Base-by-base conservation (phyloP, 2,797 vertebrate genomes). In the Synanceia verrucosa region DNA sequence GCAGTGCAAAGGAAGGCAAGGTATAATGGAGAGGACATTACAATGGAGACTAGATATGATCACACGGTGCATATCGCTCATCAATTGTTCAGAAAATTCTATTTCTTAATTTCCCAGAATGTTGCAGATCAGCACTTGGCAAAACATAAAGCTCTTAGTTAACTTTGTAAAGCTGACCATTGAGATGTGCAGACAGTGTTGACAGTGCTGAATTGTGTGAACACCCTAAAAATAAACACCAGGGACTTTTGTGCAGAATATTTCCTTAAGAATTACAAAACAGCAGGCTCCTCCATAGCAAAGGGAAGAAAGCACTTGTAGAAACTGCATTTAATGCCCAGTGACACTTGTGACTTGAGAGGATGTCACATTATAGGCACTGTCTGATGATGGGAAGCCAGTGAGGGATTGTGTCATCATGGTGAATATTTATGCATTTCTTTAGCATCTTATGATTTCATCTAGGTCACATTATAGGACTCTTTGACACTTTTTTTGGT, bases 191-290 rank as follows among this genome's bases (percentile, higher is more conserved):
- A 75, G 52, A 23, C 52, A 44, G 63, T 64, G 4, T n/a, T n/a
- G n/a, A n/a, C n/a, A n/a, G 2, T 53, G 65, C 50, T 75, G 73
- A 50, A 65, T 57, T 57, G 48, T 43, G 52, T 72, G 58, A 81
- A 76, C 71, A 68, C 37, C 65, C 65, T 37, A 14, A 65, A 73
- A 64, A 63, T 57, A 79, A 78, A 84, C 43, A 70, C 1, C 11
- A 21, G 9, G 28, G 14, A 24, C 28, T 65, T 53, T 61, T 71
- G 28, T 56, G 62, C 6, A 53, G 18, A 52, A 56, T 57, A 39
- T 75, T 46, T 60, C 14, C 39, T 46, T 41, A 53, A 28, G 19
- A 52, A 29, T n/a, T 5, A 26, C 21, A 44, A 28, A 67, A 51
- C 19, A 52, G 5, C 47, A 55, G 26, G 16, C 14, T 29, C 2